Evolutionary conservation across 2,113 vertebrate species (phyloP), one percentile per base, ranked within the genome.

Genomic region (Hepsetus odoe): DNA sequence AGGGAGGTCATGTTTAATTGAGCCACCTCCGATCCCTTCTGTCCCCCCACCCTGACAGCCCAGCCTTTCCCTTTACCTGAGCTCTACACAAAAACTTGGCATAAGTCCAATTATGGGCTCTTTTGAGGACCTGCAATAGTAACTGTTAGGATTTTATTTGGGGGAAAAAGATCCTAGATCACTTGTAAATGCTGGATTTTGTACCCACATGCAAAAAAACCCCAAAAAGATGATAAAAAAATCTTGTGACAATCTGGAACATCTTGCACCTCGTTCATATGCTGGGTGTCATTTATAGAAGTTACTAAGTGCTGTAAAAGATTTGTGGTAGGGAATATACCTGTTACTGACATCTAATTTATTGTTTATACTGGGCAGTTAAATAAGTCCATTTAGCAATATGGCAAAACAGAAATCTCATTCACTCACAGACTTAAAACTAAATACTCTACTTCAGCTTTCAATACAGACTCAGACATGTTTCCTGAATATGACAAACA

Each of bases 1-100:
- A 91, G 91, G 92, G 93, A 96, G 95, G 96, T 95, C 95, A 94
- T 90, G 91, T 92, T 93, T 95, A 92, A 92, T 92, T 90, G 90
- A 89, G 86, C 79, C 83, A 74, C 81, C 85, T 82, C 72, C 40
- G 66, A 74, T 78, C 70, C 55, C 53, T 38, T 38, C 51, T 58
- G 35, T 40, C 70, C 38, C 22, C 46, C 11, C 40, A 22, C 33
- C 46, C 20, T 53, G 16, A 32, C 33, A 9, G 30, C 5, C 46
- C 61, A 71, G 22, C 26, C 53, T 53, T 46, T 44, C 22, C 22
- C 65, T 77, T 77, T 12, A 32, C 40, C 40, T 49, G 38, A 53
- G 35, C 44, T 56, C 35, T 18, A 44, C 26, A 59, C 22, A 13
- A 69, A 32, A 55, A 53, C 10, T 18, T 14, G 46, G 22, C 14